These are phyloP conservation scores for Cirrhinus mrigala DNA, from an alignment of 2,797 vertebrate species.

Conservation along the genomic window DNA sequence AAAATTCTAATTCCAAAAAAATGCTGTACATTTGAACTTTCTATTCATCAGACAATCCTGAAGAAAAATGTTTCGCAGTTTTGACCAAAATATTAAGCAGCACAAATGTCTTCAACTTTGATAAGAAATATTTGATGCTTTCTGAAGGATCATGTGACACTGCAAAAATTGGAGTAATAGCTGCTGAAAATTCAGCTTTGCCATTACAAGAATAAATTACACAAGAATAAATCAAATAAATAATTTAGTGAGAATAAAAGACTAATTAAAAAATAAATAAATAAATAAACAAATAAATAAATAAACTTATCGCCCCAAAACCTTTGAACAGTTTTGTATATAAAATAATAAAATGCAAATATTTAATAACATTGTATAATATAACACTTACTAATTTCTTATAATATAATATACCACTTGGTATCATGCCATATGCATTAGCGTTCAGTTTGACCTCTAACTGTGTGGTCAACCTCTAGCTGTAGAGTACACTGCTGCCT, in stretches of 20 bases:
- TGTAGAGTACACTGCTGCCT: background rate
- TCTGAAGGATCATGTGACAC: background rate
- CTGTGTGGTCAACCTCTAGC: background rate
- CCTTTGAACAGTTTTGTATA: background rate
- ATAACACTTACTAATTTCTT: background rate
- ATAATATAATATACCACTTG: background rate
- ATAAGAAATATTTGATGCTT: background rate
- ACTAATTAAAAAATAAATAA: fast-evolving
- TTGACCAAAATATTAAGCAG: background rate
- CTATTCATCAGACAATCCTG: background rate
- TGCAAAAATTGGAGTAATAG: background rate
- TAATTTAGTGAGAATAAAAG: background rate
- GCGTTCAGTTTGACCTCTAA: background rate
- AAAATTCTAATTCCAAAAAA: background rate
- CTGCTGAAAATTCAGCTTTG: background rate
- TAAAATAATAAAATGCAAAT: background rate
- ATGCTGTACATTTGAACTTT: background rate
- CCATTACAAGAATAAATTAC: background rate
- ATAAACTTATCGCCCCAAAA: background rate
- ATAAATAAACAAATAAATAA: too few species aligned
- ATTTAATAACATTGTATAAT: background rate
- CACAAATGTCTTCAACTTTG: background rate
- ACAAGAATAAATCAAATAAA: background rate
- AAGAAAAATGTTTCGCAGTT: background rate
- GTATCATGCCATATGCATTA: background rate